Evolutionary conservation across 2,113 vertebrate genomes (phyloP).

Genomic region (Elephas maximus): DNA sequence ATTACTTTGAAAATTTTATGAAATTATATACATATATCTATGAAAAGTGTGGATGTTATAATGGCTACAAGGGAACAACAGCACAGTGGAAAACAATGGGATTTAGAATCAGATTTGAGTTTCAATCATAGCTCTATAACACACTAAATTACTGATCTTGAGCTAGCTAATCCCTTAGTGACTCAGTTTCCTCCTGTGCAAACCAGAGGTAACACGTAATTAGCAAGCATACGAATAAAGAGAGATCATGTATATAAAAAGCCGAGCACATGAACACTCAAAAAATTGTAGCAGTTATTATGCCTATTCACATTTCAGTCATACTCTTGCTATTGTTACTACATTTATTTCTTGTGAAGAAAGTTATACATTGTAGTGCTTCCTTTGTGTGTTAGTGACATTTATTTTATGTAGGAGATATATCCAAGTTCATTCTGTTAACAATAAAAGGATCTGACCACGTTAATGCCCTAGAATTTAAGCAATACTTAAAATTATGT

Average conservation of each 20-base stretch:
- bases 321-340: background rate
- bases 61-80: background rate
- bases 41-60: background rate
- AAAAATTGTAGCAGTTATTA: background rate
- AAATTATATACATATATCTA: background rate
- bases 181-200: background rate
- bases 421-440: background rate
- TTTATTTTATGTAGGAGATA: background rate
- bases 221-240: background rate
- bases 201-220: background rate
- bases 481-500: conserved; percentile 26
- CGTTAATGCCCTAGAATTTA: background rate
- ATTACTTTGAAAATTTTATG: background rate
- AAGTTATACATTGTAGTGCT: background rate
- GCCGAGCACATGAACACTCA: background rate
- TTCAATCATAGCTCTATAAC: background rate
- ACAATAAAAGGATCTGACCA: background rate
- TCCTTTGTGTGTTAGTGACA: background rate
- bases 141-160: background rate
- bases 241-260: background rate
- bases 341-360: background rate
- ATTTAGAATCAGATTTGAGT: background rate
- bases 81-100: background rate
- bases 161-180: background rate
- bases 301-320: background rate